These are phyloP conservation scores for Phyllostomus hastatus DNA, from an alignment of 2,113 vertebrate species.

Conservation along the genomic window DNA sequence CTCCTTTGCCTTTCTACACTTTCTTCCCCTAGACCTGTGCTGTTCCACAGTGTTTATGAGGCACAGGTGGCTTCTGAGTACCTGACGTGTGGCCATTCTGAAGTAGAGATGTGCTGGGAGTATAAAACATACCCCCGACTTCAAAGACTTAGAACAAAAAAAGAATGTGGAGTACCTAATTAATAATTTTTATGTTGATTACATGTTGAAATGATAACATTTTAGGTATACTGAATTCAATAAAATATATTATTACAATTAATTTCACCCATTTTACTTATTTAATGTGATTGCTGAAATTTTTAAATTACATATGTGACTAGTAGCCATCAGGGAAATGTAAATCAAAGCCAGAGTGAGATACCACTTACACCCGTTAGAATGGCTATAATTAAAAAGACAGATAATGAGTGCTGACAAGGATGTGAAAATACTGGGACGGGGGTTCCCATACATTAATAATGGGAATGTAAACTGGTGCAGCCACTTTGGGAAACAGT, in stretches of 20 bases:
- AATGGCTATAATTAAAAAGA: not conserved
- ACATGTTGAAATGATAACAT: not conserved
- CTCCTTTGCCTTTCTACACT: not conserved
- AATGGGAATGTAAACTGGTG: not conserved
- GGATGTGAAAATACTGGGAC: not conserved
- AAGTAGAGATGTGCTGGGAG: not conserved
- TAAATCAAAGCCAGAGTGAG: not conserved
- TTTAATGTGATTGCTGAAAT: not conserved
- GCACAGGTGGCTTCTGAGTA: not conserved
- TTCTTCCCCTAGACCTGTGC: not conserved
- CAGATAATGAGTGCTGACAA: not conserved
- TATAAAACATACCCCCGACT: not conserved
- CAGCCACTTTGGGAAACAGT: not conserved
- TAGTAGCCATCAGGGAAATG: not conserved
- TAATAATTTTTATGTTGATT: not conserved
- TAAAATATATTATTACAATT: conserved; percentile 18
- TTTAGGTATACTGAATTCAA: not conserved
- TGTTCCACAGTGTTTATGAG: not conserved
- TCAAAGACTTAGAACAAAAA: conserved; percentile 10
- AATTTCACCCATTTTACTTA: conserved; percentile 11
- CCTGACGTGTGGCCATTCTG: not conserved
- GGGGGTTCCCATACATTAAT: not conserved
- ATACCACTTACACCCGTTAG: not conserved
- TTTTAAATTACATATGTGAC: not conserved
- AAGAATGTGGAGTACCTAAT: not conserved